A percentile compares a stretch with the other conserved stretches of the same genome.
These are phyloP conservation scores for Australoheros scitulus DNA, from an alignment of 2,113 vertebrate genomes.

Conservation along the genomic window DNA sequence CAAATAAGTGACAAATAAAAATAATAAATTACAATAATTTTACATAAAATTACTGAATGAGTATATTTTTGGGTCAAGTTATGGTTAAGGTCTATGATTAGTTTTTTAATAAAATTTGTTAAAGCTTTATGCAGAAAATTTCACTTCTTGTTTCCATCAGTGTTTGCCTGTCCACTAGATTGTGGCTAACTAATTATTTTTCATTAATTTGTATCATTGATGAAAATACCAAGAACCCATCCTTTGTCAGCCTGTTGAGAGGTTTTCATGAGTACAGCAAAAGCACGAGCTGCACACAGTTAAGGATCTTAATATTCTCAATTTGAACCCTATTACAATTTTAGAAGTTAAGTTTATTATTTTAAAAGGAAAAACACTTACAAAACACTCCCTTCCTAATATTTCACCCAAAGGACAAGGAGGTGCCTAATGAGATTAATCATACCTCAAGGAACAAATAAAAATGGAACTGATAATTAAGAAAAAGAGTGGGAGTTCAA, in stretches of 20 bases:
- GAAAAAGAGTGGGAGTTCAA: background rate
- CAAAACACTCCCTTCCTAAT: background rate
- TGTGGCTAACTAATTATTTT: background rate
- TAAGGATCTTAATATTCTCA: conserved; percentile 15
- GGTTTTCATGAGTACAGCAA: background rate
- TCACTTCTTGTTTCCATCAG: background rate
- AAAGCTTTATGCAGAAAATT: background rate
- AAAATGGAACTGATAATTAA: conserved; percentile 8
- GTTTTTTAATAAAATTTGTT: background rate
- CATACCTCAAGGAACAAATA: background rate
- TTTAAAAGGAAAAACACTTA: conserved; percentile 5
- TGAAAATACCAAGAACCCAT: background rate
- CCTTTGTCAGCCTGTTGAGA: conserved; percentile 8
- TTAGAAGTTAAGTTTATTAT: conserved; percentile 1
- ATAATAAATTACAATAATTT: background rate
- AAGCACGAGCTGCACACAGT: background rate
- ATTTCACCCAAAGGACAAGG: background rate
- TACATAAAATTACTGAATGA: background rate
- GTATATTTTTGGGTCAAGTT: background rate
- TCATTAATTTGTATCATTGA: background rate
- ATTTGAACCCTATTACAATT: conserved; percentile 22
- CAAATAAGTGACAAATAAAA: background rate
- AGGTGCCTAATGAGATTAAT: conserved; percentile 27
- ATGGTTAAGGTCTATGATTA: background rate
- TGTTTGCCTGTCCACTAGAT: background rate